Evolutionary conservation across 2,797 vertebrate species (phyloP).

Genomic region (Artibeus jamaicensis): DNA sequence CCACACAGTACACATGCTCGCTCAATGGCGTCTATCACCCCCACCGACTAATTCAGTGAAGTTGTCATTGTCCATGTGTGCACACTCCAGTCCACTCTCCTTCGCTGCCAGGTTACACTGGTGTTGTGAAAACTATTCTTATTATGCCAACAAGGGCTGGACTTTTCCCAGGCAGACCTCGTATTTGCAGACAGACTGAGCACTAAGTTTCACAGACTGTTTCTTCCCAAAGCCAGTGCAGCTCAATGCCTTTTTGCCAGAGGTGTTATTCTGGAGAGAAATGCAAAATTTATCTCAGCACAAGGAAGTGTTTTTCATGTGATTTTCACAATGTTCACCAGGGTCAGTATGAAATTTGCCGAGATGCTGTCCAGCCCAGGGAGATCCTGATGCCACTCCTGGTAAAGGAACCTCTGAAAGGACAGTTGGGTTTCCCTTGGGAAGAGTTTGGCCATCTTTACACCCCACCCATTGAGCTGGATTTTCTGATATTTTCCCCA

Average conservation of each 20-base stretch:
- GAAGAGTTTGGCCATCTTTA: not conserved
- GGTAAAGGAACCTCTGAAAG: fast-evolving
- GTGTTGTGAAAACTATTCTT: no score
- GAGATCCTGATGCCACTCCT: fast-evolving
- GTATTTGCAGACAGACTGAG: not conserved
- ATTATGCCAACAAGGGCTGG: no score
- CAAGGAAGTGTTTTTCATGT: not conserved
- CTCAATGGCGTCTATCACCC: no score
- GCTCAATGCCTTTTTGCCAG: not conserved
- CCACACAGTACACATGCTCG: no score
- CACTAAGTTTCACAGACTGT: not conserved
- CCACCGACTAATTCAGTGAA: no score
- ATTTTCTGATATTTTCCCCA: not conserved
- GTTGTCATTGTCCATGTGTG: no score
- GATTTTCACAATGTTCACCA: not conserved
- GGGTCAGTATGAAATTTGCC: not conserved
- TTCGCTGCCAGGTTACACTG: no score
- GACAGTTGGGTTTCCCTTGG: fast-evolving
- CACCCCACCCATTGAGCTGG: not conserved
- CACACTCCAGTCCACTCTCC: no score
- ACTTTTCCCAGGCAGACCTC: no score
- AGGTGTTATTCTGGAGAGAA: not conserved
- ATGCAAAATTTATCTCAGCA: not conserved
- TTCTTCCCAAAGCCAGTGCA: not conserved
- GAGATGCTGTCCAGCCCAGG: not conserved